A percentile compares a stretch with the other conserved stretches of the same genome.
phyloP scores from a whole-genome alignment of 2,888 invertebrate genomes.

The Limnephilus auricula region DNA sequence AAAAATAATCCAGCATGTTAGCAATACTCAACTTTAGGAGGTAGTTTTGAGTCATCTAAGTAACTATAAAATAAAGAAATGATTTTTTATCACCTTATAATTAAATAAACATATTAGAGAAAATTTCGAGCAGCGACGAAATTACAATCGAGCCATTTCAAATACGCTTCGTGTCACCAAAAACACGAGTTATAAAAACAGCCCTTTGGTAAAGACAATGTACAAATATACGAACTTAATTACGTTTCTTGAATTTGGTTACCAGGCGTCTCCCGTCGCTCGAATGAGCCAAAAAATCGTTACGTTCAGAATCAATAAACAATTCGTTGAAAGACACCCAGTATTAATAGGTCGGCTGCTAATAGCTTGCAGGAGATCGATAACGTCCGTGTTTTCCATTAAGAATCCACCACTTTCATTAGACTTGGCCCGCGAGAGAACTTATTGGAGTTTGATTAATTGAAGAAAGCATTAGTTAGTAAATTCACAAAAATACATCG shows the following conservation, averaged over 20 bases:
- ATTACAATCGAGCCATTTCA: background rate
- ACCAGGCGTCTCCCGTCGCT: background rate
- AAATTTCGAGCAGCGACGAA: too few species aligned
- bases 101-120: too few species aligned
- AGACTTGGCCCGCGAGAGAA: background rate
- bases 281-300: background rate
- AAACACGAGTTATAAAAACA: background rate
- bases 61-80: too few species aligned
- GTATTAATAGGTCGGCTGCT: background rate
- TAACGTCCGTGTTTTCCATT: constrained; percentile 6
- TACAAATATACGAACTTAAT: background rate
- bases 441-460: background rate
- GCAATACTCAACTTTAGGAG: too few species aligned
- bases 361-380: constrained; percentile 5
- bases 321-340: background rate
- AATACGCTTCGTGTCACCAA: background rate
- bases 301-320: background rate
- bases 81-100: too few species aligned
- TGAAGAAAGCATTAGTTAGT: background rate
- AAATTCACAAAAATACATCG: background rate
- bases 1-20: too few species aligned
- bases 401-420: background rate
- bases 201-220: background rate
- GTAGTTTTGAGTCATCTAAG: too few species aligned
- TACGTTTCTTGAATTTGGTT: background rate